Percentiles rank a stretch among this genome's conserved stretches.
These are phyloP conservation scores for Aythya fuligula DNA, from an alignment of 2,797 vertebrate species.

Conservation along the genomic window DNA sequence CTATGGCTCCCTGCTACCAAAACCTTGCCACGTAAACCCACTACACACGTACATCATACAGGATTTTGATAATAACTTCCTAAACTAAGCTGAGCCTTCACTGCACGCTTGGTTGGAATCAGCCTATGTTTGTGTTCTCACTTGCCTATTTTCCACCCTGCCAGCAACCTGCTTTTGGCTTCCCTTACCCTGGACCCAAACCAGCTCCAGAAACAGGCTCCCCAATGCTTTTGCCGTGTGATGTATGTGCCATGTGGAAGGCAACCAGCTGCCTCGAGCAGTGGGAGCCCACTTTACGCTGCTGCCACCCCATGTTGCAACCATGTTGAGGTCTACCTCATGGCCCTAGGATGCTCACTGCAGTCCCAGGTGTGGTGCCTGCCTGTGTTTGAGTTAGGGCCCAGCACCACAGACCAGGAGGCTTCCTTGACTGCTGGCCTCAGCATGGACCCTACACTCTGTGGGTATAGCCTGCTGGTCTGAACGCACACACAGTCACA, in stretches of 20 bases:
- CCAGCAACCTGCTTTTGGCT: neutral
- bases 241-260: accelerated
- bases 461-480: neutral
- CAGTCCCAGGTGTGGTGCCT: accelerated
- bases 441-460: neutral
- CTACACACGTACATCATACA: accelerated
- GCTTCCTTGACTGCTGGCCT: neutral
- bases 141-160: neutral
- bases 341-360: neutral
- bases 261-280: neutral
- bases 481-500: accelerated
- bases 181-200: neutral
- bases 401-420: neutral
- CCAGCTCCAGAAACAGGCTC: neutral
- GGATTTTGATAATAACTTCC: neutral
- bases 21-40: too few species aligned
- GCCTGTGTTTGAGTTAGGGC: neutral
- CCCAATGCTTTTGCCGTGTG: neutral
- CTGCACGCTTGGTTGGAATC: neutral
- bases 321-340: accelerated
- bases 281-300: too few species aligned
- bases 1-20: too few species aligned
- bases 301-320: neutral
- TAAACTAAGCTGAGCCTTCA: neutral
- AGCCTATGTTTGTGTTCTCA: neutral